Evolutionary conservation across 2,113 vertebrate species (phyloP), one percentile per base, ranked within the genome.

Genomic region (Leptobrachium ailaonicum): DNA sequence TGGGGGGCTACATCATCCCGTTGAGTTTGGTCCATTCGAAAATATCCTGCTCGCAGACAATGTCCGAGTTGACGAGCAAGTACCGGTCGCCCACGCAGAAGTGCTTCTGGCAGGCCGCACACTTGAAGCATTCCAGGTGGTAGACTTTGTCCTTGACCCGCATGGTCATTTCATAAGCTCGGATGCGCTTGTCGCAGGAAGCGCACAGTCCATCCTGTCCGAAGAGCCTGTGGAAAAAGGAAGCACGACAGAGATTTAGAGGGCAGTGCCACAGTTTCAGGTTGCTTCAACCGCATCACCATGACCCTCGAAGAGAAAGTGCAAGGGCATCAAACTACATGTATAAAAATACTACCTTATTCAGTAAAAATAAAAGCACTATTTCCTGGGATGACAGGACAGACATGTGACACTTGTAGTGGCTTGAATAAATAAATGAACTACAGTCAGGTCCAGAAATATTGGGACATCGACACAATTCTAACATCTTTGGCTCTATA

Each of bases 91-190:
- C 98, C 0, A 99, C 98, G 0, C 98, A 99, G 92, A 99, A 99
- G 66, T 99, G 98, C 85, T 99, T 99, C 94, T 99, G 98, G 88
- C 98, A 99, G 83, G 97, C 96, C 0, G 98, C 98, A 0, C 98
- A 99, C 84, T 99, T 99, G 93, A 99, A 99, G 87, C 98, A 99
- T 84, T 99, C 98, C 0, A 99, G 94, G 88, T 99, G 98, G 76
- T 99, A 99, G 45, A 99, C 98, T 86, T 99, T 99, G 91, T 99
- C 98, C 82, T 97, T 94, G 86, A 99, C 98, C 1, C 98, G 85
- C 98, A 99, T 99, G 0, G 98, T 99, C 98, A 99, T 99, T 92
- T 99, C 98, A 0, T 98, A 99, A 8, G 98, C 98, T 0, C 98
- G 92, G 88, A 99, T 99, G 82, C 98, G 89, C 90, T 98, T 98